Conservation (phyloP, 2,113 vertebrate species). For the Dasyornis broadbenti region DNA sequence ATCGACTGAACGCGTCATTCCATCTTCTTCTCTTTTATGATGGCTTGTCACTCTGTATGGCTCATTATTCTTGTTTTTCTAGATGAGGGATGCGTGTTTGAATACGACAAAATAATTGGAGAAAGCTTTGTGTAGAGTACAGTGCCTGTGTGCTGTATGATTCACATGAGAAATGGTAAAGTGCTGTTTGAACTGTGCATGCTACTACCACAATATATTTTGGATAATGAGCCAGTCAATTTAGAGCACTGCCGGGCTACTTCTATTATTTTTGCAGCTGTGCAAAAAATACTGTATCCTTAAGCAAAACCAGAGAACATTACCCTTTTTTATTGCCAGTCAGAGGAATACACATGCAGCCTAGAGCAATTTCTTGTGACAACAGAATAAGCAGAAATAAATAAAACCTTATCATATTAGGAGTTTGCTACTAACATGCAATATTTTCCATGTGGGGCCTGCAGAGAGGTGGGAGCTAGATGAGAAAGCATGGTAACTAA, state of each 20-base stretch:
- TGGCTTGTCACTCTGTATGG: background rate
- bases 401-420: background rate
- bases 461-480: background rate
- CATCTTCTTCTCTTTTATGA: background rate
- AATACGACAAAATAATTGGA: constrained; percentile 41
- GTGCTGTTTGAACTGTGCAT: background rate
- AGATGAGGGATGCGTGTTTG: background rate
- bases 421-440: background rate
- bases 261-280: constrained; percentile 5
- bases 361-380: background rate
- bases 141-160: background rate
- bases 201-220: background rate
- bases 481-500: background rate
- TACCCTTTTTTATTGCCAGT: background rate
- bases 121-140: background rate
- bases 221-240: constrained; percentile 4
- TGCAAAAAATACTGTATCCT: background rate
- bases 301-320: background rate
- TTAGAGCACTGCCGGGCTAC: background rate
- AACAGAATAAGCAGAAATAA: background rate
- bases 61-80: constrained; percentile 18
- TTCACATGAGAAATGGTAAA: background rate
- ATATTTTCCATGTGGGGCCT: background rate
- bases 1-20: background rate
- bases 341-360: background rate